Conservation (phyloP, 1,140 invertebrate genomes). For the Monochamus saltuarius region DNA sequence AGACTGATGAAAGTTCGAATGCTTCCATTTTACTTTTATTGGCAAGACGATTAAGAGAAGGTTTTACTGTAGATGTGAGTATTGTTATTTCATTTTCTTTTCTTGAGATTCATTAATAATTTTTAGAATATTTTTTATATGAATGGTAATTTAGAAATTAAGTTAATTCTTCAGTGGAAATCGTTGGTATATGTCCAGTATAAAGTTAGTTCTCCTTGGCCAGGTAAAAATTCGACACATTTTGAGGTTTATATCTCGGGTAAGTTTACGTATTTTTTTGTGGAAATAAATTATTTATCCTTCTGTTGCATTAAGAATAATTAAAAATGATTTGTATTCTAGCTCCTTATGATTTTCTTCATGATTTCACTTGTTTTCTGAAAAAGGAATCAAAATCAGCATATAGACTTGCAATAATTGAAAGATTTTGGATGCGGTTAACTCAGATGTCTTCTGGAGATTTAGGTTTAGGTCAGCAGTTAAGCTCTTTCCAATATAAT, state of each 20-base stretch:
- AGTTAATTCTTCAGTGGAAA: slow-evolving; percentile 73
- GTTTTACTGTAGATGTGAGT: slow-evolving; percentile 72
- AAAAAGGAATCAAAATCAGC: slow-evolving; percentile 70
- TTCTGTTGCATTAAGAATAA: no score
- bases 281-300: no score
- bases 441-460: slow-evolving; percentile 69
- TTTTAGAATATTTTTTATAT: slow-evolving; percentile 55
- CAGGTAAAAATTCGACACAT: slow-evolving; percentile 56
- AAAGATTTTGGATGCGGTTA: slow-evolving; percentile 68
- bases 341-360: slow-evolving; percentile 79
- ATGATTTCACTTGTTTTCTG: slow-evolving; percentile 73
- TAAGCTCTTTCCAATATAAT: slow-evolving; percentile 70
- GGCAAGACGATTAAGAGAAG: slow-evolving; percentile 76
- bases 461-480: slow-evolving; percentile 65
- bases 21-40: slow-evolving; percentile 69
- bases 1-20: slow-evolving; percentile 65
- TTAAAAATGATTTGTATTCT: slow-evolving; percentile 26
- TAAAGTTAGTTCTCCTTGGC: slow-evolving; percentile 63
- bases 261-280: slow-evolving; percentile 43
- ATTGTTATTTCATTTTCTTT: slow-evolving; percentile 11
- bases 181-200: slow-evolving; percentile 75
- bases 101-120: slow-evolving; percentile 27
- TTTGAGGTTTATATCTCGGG: slow-evolving; percentile 64
- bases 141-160: slow-evolving; percentile 67
- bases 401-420: slow-evolving; percentile 69